phyloP scores from a whole-genome alignment of 2,888 invertebrate genomes.

The Venusia cambrica region DNA sequence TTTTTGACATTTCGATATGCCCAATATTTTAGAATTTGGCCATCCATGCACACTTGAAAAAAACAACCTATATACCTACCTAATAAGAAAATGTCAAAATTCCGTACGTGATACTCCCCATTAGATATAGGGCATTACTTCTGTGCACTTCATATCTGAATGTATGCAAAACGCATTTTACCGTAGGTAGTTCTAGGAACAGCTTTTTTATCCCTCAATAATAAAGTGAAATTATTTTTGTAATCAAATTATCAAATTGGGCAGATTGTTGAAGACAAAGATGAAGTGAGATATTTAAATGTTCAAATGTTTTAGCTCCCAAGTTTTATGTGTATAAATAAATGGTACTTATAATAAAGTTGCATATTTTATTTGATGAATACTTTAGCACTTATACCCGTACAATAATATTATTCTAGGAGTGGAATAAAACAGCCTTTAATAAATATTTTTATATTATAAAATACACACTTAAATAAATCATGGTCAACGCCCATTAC shows the following conservation, averaged over 20 bases:
- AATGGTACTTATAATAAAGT: constrained; percentile 49
- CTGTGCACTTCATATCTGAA: constrained; percentile 15
- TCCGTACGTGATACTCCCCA: too few relatives aligned
- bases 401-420: not conserved
- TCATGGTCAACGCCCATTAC: constrained; percentile 35
- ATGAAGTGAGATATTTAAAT: constrained; percentile 61
- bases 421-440: constrained; percentile 28
- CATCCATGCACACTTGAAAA: too few relatives aligned
- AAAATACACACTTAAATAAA: constrained; percentile 60
- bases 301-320: constrained; percentile 73
- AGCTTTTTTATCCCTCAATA: constrained; percentile 39
- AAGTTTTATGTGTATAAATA: constrained; percentile 71
- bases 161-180: constrained; percentile 21
- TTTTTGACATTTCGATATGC: too few relatives aligned
- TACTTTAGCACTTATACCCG: not conserved
- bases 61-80: too few relatives aligned
- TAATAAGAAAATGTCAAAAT: too few relatives aligned
- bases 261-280: constrained; percentile 54
- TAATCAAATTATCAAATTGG: constrained; percentile 53
- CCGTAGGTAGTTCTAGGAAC: constrained; percentile 24
- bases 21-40: too few relatives aligned
- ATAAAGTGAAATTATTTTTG: constrained; percentile 66
- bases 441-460: constrained; percentile 53
- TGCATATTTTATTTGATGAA: constrained; percentile 20
- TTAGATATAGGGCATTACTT: too few relatives aligned